Conservation (phyloP, 2,888 invertebrate genomes). For the Diadegma fenestrale region DNA sequence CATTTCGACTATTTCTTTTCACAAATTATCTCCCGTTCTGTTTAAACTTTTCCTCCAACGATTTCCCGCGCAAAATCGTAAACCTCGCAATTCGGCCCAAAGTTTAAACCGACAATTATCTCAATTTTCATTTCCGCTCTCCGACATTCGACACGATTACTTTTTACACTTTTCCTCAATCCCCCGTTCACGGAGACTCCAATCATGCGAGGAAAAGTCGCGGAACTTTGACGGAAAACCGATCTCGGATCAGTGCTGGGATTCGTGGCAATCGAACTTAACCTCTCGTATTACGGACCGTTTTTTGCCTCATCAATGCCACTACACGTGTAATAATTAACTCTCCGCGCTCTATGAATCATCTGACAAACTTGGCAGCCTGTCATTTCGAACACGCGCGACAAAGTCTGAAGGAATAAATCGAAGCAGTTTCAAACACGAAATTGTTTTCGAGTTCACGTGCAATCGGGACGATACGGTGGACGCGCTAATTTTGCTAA, state of each 20-base stretch:
- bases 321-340: not conserved
- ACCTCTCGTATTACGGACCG: not conserved
- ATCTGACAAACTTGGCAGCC: not conserved
- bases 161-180: not conserved
- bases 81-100: not conserved
- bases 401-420: not conserved
- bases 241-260: constrained; percentile 5
- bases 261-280: constrained; percentile 11
- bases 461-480: constrained; percentile 4
- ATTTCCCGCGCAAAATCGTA: constrained; percentile 2
- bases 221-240: not conserved
- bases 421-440: not conserved
- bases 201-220: not conserved
- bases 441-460: constrained; percentile 11
- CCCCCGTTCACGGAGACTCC: not conserved
- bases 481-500: not conserved
- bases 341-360: not conserved
- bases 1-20: not conserved
- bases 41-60: not conserved
- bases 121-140: not conserved
- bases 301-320: not conserved
- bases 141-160: not conserved
- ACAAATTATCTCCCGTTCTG: not conserved
- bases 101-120: not conserved
- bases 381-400: not conserved